Base-by-base conservation (phyloP, 2,797 vertebrate species). In the Mareca penelope region DNA sequence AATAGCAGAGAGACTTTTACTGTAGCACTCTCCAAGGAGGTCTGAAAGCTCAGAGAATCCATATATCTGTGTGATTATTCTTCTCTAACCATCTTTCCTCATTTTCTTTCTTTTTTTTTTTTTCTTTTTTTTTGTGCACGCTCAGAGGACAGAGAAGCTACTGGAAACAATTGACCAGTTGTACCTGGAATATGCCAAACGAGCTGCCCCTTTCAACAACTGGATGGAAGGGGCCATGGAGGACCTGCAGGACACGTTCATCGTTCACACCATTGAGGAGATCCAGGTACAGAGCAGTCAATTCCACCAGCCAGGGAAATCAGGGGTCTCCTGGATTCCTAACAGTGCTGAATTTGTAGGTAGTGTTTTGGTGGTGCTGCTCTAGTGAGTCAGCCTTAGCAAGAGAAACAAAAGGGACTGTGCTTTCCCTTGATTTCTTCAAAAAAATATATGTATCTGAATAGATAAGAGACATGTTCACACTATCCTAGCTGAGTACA, bases 221-320 rank as follows among this genome's bases (percentile, higher is more conserved):
- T 99, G 99, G 99, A 99, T 99, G 99, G 99, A 99, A 95, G 99
- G 99, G 22, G 99, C 99, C 76, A 99, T 99, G 99, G 99, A 99
- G 94, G 99, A 99, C 94, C 98, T 99, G 94, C 99, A 99, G 98
- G 99, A 99, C 92, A 99, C 99, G 1, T 99, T 99, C 91, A 99
- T 99, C 1, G 99, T 99, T 91, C 99, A 99, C 96, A 99, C 99
- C 94, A 99, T 99, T 31, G 99, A 99, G 94, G 99, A 99, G 96
- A 99, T 99, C 95, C 99, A 99, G 98, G 99, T 99, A 97, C 12
- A 73, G 39, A 68, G 22, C 23, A 81, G 65, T 77, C 59, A 29
- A 56, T 87, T 71, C 29, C 52, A 63, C 31, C 35, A 22, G 4
- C 56, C 52, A 40, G 28, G 57, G 52, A 70, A 75, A 37, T 69